Evolutionary conservation across 2,888 invertebrate genomes (phyloP).

Genomic region (Geophilus truncorum): DNA sequence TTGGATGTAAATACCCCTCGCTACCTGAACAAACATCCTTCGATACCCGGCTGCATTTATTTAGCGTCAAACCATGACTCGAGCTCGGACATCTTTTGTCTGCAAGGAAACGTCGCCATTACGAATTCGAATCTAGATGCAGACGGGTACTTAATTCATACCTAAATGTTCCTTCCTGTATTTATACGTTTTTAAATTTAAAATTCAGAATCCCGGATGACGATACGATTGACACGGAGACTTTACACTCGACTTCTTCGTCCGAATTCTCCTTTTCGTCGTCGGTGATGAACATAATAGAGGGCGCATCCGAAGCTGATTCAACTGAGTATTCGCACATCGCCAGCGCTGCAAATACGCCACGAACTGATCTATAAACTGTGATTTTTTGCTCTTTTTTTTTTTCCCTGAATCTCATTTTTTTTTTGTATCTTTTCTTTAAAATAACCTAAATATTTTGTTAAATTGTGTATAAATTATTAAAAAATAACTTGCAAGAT

Average conservation of each 20-base stretch:
- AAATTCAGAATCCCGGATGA: neutral
- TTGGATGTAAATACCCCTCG: slow-evolving; percentile 51
- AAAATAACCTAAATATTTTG: too few relatives aligned
- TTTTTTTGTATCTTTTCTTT: too few relatives aligned
- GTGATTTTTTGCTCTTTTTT: neutral
- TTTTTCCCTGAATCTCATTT: too few relatives aligned
- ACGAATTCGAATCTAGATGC: neutral
- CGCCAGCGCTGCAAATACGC: neutral
- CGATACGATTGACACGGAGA: slow-evolving; percentile 29
- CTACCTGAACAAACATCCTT: slow-evolving; percentile 45
- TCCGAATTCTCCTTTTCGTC: slow-evolving; percentile 56
- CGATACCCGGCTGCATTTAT: slow-evolving; percentile 45
- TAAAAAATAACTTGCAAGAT: too few relatives aligned
- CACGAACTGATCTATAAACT: too few relatives aligned
- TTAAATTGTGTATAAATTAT: too few relatives aligned
- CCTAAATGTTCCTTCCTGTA: neutral
- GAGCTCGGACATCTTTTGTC: slow-evolving; percentile 44
- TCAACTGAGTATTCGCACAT: neutral
- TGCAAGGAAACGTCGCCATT: slow-evolving; percentile 42
- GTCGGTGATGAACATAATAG: slow-evolving; percentile 54
- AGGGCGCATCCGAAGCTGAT: slow-evolving; percentile 39
- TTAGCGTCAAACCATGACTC: slow-evolving; percentile 43
- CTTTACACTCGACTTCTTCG: slow-evolving; percentile 42
- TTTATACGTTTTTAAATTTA: neutral
- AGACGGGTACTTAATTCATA: neutral